A percentile compares a stretch with the other conserved stretches of the same genome.
Conservation (phyloP, 2,797 vertebrate species). For the Malacoctenus gilli region DNA sequence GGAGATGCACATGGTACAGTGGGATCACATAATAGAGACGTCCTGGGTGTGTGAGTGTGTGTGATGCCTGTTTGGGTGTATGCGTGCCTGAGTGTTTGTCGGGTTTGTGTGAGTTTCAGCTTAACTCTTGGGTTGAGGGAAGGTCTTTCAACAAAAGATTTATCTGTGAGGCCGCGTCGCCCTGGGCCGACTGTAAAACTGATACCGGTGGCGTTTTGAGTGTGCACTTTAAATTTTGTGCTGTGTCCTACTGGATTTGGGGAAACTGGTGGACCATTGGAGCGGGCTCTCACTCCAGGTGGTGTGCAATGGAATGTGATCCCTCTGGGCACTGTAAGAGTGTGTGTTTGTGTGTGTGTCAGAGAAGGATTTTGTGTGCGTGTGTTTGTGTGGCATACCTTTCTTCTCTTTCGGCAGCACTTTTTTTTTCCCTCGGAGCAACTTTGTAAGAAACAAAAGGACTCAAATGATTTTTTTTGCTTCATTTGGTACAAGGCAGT, state of each 20-base stretch:
- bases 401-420: slow-evolving; percentile 43
- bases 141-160: slow-evolving; percentile 6
- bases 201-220: slow-evolving; percentile 30
- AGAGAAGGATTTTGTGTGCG: slow-evolving; percentile 11
- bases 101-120: slow-evolving; percentile 1
- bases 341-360: slow-evolving; percentile 21
- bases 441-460: slow-evolving; percentile 53
- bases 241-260: slow-evolving; percentile 59
- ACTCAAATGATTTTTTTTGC: slow-evolving; percentile 47
- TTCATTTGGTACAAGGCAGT: slow-evolving; percentile 44
- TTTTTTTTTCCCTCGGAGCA: slow-evolving; percentile 54
- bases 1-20: slow-evolving; percentile 6
- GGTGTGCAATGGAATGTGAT: slow-evolving; percentile 70
- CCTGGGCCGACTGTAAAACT: slow-evolving; percentile 26
- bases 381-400: slow-evolving; percentile 42
- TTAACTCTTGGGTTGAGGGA: too few relatives aligned
- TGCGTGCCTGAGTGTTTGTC: not conserved
- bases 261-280: slow-evolving; percentile 66
- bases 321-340: slow-evolving; percentile 58
- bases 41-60: not conserved
- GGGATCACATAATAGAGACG: slow-evolving; percentile 8
- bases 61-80: slow-evolving; percentile 4
- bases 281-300: slow-evolving; percentile 72
- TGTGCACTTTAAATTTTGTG: slow-evolving; percentile 37
- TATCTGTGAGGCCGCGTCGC: slow-evolving; percentile 11